Evolutionary conservation across 1,140 invertebrate genomes (phyloP).

Genomic region (Diabrotica undecimpunctata): DNA sequence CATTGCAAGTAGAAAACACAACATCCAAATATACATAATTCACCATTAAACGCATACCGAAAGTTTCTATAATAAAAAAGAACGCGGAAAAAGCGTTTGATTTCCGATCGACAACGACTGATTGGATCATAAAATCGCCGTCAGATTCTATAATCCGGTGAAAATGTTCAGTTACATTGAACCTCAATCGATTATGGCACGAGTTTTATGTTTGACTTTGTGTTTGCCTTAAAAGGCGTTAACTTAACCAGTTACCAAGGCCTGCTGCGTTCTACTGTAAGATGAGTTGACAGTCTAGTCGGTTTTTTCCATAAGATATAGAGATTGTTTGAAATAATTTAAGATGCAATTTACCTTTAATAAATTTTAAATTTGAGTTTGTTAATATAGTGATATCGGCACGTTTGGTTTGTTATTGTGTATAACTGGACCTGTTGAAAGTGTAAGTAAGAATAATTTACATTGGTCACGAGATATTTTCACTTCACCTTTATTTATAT

Average conservation of each 20-base stretch:
- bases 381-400: no score
- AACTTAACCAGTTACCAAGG: conserved; percentile 9
- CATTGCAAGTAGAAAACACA: no score
- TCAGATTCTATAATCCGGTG: not conserved
- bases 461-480: no score
- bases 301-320: not conserved
- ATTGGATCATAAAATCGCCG: not conserved
- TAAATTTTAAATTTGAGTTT: no score
- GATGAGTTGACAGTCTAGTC: conserved; percentile 4
- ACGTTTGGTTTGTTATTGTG: no score
- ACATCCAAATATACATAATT: no score
- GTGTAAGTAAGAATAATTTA: no score
- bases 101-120: not conserved
- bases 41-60: no score
- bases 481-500: no score
- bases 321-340: no score
- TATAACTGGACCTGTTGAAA: no score
- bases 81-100: not conserved
- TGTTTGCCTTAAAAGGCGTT: conserved; percentile 4
- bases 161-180: not conserved
- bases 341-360: no score
- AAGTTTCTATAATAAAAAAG: not conserved
- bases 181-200: not conserved
- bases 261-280: conserved; percentile 1
- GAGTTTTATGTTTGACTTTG: conserved; percentile 12